Percentiles rank a stretch among this genome's conserved stretches.
Evolutionary conservation across 2,888 invertebrate species (phyloP).

Genomic region (Epinotia demarniana): DNA sequence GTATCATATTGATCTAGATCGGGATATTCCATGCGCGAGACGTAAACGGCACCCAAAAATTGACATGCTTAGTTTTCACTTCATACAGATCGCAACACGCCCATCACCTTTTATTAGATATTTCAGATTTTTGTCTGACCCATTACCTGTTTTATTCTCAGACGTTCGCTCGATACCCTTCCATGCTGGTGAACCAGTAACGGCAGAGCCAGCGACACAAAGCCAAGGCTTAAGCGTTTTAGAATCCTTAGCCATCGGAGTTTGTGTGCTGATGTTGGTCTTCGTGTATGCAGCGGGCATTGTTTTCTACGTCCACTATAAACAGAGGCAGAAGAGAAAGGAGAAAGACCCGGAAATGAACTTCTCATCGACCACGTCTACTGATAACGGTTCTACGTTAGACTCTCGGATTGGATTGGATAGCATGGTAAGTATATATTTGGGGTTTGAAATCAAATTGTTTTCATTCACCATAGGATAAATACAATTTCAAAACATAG

Average conservation of each 20-base stretch:
- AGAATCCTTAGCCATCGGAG: conserved; percentile 92
- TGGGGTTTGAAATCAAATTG: neutral
- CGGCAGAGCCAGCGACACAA: conserved; percentile 78
- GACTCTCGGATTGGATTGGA: conserved; percentile 76
- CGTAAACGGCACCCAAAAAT: conserved; percentile 67
- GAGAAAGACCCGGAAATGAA: conserved; percentile 74
- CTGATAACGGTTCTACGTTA: conserved; percentile 70
- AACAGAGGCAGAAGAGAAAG: conserved; percentile 86
- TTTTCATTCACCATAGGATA: neutral
- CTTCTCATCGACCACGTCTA: conserved; percentile 64
- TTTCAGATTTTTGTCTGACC: neutral
- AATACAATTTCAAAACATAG: neutral
- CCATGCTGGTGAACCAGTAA: conserved; percentile 85
- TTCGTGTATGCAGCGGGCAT: conserved; percentile 94
- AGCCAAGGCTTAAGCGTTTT: conserved; percentile 88
- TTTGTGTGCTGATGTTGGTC: conserved; percentile 91
- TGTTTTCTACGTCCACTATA: conserved; percentile 91
- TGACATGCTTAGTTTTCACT: no score
- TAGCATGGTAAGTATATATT: conserved; percentile 70
- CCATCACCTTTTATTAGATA: neutral
- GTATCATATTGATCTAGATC: conserved; percentile 78
- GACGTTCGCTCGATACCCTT: conserved; percentile 93
- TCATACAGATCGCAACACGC: no score
- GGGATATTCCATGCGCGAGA: conserved; percentile 79
- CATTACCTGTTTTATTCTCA: conserved; percentile 57